These are phyloP conservation scores for Spheniscus humboldti DNA, from an alignment of 2,797 vertebrate genomes.

Conservation along the genomic window DNA sequence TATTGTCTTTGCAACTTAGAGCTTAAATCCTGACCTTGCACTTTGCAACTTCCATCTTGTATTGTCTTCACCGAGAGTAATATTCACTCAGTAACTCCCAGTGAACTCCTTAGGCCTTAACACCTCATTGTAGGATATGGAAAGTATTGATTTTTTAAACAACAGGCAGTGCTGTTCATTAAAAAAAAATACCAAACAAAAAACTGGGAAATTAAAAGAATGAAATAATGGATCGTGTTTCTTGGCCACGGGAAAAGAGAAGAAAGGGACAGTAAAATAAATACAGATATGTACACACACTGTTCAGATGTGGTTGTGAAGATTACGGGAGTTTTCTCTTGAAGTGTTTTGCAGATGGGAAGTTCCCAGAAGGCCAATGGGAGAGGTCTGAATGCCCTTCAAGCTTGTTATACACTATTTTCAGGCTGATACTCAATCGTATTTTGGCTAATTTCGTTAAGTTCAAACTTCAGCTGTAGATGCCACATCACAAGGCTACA, in stretches of 20 bases:
- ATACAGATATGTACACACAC: background rate
- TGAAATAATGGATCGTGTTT: background rate
- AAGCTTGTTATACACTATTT: slow-evolving; percentile 17
- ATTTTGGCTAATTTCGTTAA: slow-evolving; percentile 54
- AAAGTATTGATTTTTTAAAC: background rate
- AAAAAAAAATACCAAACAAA: background rate
- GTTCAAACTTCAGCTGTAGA: slow-evolving; percentile 34
- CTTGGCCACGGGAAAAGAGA: background rate
- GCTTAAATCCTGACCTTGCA: background rate
- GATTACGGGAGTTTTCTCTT: background rate
- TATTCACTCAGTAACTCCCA: background rate
- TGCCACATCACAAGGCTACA: slow-evolving; percentile 63
- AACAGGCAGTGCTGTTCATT: background rate
- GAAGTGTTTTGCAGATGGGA: slow-evolving; percentile 44
- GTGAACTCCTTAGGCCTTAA: background rate
- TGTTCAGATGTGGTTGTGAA: background rate
- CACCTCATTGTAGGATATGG: background rate
- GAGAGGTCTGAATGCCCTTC: slow-evolving; percentile 21
- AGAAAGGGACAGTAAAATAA: slow-evolving; percentile 1
- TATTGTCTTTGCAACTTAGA: background rate
- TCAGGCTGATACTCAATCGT: slow-evolving; percentile 17
- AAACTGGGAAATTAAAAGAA: background rate
- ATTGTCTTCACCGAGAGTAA: background rate
- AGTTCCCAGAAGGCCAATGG: slow-evolving; percentile 13
- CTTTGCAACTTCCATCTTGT: background rate